Conservation (phyloP, 1,140 invertebrate species). For the Phocides pigmalion region DNA sequence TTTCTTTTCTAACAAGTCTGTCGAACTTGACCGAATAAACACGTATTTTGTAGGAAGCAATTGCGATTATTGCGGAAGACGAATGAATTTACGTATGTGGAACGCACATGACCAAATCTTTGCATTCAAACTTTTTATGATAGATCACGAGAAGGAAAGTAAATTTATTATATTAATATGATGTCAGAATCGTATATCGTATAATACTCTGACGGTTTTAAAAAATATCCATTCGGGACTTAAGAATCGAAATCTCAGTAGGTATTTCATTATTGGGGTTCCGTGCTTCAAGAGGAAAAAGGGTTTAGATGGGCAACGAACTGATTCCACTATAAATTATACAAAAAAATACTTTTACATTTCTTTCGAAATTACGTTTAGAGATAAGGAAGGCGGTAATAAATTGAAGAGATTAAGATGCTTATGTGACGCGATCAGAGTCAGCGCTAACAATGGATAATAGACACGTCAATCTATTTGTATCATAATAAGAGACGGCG, state of each 20-base stretch:
- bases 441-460: slow-evolving; percentile 23
- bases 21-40: slow-evolving; percentile 19
- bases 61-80: slow-evolving; percentile 4
- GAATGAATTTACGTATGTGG: neutral
- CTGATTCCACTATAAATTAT: too few species aligned
- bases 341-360: too few species aligned
- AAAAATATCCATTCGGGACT: too few species aligned
- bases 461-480: slow-evolving; percentile 15
- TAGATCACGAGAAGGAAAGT: too few species aligned
- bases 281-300: too few species aligned
- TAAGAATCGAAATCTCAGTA: too few species aligned
- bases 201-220: too few species aligned
- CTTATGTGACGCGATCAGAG: slow-evolving; percentile 12
- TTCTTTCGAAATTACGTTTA: slow-evolving; percentile 10
- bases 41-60: slow-evolving; percentile 7
- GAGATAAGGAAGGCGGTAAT: slow-evolving; percentile 15
- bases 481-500: neutral
- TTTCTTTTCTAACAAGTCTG: neutral
- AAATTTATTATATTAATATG: too few species aligned
- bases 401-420: slow-evolving; percentile 25
- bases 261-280: too few species aligned
- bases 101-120: neutral
- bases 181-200: too few species aligned
- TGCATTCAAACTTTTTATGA: too few species aligned
- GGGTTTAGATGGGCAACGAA: too few species aligned